Base-by-base conservation (phyloP, 2,888 invertebrate genomes). In the Cephus sareptanus region DNA sequence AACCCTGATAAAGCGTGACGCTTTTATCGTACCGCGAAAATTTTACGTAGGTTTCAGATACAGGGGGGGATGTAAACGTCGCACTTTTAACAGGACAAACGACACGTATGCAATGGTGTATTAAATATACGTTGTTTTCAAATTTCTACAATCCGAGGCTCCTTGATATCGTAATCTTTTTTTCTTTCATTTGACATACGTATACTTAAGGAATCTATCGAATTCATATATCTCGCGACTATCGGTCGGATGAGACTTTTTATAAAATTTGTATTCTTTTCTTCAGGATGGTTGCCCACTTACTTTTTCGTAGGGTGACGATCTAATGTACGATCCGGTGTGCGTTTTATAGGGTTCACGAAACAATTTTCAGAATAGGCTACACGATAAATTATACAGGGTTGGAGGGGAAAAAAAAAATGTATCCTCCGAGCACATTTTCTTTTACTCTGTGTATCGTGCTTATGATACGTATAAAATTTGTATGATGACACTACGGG, bases 321-420 rank as follows among this genome's bases (percentile, higher is more conserved):
- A 56, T 56, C 56, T 56, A 56, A 56, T 56, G 56, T 56, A 56
- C 56, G 56, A 56, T 56, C 23, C 56, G 9, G 73, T 79, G 75
- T 80, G 81, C 78, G 75, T 79, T 84, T 81, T 85, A 84, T 83
- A 85, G 83, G 81, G 81, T 79, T 83, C 83, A 84, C 83, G 83
- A 86, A 85, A 87, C 84, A 87, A 86, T 86, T 86, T 87, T 86
- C 84, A 80, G 80, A 81, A 80, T 81, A 82, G 82, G 79, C 74
- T 81, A 81, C 75, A 81, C 85, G 80, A 86, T 86, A 86, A 86
- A 86, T 86, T 85, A 84, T 81, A 75, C 79, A 75, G 31, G n/a
- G 69, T 31, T 3, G 69, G 74, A 77, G 80, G 78, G 75, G 75
- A 79, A 77, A 74, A 76, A 76, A 83, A 80, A 79, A 84, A 84